phyloP scores from a whole-genome alignment of 2,113 vertebrate genomes.

The Equus przewalskii region DNA sequence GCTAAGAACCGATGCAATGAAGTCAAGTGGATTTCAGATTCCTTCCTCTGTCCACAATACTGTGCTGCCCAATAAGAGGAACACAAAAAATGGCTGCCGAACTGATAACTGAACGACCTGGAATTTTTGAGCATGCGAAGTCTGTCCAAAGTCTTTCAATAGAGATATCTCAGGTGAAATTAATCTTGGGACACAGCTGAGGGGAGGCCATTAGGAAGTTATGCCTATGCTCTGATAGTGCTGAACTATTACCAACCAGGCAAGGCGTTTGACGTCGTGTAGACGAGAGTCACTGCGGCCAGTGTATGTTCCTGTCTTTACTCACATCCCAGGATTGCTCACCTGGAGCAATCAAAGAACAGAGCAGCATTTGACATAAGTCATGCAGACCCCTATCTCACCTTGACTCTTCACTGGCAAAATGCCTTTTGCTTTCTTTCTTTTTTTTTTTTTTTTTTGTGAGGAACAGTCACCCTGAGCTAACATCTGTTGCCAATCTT shows the following conservation, averaged over 20 bases:
- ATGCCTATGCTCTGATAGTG: background rate
- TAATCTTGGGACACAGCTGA: background rate
- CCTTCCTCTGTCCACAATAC: background rate
- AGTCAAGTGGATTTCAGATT: slow-evolving; percentile 37
- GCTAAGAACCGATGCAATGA: background rate
- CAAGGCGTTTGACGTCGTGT: background rate
- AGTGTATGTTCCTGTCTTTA: background rate
- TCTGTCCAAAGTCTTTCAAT: background rate
- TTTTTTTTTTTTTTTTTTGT: background rate
- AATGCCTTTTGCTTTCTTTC: background rate
- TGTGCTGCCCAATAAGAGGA: background rate
- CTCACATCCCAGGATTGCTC: background rate
- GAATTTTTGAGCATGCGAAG: background rate
- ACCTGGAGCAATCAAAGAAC: background rate
- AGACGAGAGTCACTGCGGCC: background rate
- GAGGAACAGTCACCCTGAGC: no score
- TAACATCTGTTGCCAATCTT: no score
- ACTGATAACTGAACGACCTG: background rate
- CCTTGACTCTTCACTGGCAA: background rate
- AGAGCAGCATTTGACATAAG: slow-evolving; percentile 13
- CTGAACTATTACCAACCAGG: background rate
- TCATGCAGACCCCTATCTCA: background rate
- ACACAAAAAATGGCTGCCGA: background rate
- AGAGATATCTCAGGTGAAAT: background rate
- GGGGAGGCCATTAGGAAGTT: background rate